Evolutionary conservation across 1,140 invertebrate genomes (phyloP), one percentile per base, ranked within the genome.

Genomic region (Pristionchus pacificus): DNA sequence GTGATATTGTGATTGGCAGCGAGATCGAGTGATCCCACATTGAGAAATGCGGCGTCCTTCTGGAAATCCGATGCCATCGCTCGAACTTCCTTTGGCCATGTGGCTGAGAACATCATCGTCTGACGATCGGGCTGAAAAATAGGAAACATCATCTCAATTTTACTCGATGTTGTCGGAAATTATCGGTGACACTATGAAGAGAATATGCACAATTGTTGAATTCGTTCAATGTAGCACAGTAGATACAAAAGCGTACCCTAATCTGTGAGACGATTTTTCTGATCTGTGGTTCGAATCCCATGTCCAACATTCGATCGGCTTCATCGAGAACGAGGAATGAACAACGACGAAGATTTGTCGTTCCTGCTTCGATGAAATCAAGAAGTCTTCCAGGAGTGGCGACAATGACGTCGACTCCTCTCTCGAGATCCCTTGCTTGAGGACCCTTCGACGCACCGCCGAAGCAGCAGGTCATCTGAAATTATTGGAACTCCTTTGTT

Each of bases 261-360:
- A 97, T 95, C 85, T 97, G 93, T 82, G 92, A 91, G 74, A 98
- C 89, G 81, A 98, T 97, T 85, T 97, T 96, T 63, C 94, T 88
- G 76, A 98, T 97, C 86, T 97, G 94, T 0, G 93, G 92, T 85
- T 97, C 95, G 85, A 98, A 98, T 85, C 95, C 95, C 95, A 97
- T 97, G 87, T 98, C 95, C 84, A 98, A 88, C 95, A 98, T 98
- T 76, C 94, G 88, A 78, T 89, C 88, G 73, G 88, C 88, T 77
- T 89, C 88, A 79, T 89, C 88, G 31, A 88, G 76, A n/a, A 88
- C 68, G 87, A 77, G 55, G 25, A 74, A 67, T 19, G 95, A 97
- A 33, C 65, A 94, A 93, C 49, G 65, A 55, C 65, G 70, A 29
- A 49, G 33, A 65, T 71, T 71, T n/a, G 68, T 67, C n/a, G 33